Percentiles rank a stretch among this genome's conserved stretches.
These are phyloP conservation scores for Macrotus californicus DNA, from an alignment of 2,113 vertebrate genomes.

Conservation along the genomic window DNA sequence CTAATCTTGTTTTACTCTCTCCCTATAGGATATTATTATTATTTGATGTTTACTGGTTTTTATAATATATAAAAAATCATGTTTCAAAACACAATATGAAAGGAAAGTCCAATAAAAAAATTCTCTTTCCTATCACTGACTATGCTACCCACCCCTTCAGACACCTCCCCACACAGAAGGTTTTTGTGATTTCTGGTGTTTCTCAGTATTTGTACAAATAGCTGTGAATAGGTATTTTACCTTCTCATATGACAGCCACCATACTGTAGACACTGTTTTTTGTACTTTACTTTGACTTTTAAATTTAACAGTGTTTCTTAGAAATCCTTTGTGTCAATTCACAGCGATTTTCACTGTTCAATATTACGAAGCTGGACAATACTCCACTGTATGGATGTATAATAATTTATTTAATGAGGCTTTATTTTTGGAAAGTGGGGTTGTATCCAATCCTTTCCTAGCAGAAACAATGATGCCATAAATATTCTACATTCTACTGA, in stretches of 20 bases:
- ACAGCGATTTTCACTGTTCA: not conserved
- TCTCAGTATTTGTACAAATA: not conserved
- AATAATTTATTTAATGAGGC: slow-evolving; percentile 20
- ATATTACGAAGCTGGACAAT: not conserved
- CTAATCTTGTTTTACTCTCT: slow-evolving; percentile 6
- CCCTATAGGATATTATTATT: not conserved
- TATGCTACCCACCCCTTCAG: not conserved
- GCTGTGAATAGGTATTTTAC: not conserved
- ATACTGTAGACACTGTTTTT: not conserved
- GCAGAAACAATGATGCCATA: slow-evolving; percentile 12
- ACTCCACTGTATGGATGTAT: not conserved
- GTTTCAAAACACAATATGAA: not conserved
- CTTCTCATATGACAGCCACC: not conserved
- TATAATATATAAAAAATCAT: not conserved
- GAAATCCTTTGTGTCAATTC: not conserved
- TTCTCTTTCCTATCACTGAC: not conserved
- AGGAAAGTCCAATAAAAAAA: not conserved
- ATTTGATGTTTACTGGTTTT: not conserved
- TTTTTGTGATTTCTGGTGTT: not conserved
- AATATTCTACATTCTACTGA: not conserved
- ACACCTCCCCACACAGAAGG: not conserved
- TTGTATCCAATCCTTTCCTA: slow-evolving; percentile 4
- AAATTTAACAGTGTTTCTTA: not conserved
- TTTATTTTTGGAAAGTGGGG: not conserved
- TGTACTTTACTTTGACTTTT: not conserved